Evolutionary conservation across 2,888 invertebrate genomes (phyloP).

Genomic region (Deroplatys truncata): DNA sequence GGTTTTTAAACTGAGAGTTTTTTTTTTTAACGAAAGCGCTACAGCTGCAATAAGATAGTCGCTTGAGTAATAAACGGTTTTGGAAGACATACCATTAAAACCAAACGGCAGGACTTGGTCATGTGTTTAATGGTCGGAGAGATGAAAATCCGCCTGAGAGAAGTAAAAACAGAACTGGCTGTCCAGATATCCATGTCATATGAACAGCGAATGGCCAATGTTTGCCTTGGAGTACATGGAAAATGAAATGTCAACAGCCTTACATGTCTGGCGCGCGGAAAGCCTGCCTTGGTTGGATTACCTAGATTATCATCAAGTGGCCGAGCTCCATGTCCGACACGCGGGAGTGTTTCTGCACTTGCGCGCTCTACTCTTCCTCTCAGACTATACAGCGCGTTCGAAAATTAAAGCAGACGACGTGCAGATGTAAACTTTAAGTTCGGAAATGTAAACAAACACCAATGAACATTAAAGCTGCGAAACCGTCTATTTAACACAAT

Average conservation of each 20-base stretch:
- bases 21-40: too few relatives aligned
- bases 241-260: background rate
- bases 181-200: background rate
- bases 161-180: background rate
- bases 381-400: background rate
- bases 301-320: background rate
- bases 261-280: background rate
- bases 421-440: too few relatives aligned
- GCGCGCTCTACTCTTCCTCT: background rate
- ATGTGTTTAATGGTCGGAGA: too few relatives aligned
- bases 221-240: background rate
- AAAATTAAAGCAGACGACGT: background rate
- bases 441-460: too few relatives aligned
- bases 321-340: background rate
- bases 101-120: too few relatives aligned
- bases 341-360: background rate
- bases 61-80: too few relatives aligned
- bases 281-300: background rate
- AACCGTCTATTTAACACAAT: too few relatives aligned
- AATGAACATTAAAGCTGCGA: too few relatives aligned
- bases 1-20: too few relatives aligned
- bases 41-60: too few relatives aligned
- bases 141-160: background rate
- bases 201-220: background rate
- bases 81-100: too few relatives aligned